Base-by-base conservation (phyloP, 2,113 vertebrate species). In the Petrocephalus microphthalmus region DNA sequence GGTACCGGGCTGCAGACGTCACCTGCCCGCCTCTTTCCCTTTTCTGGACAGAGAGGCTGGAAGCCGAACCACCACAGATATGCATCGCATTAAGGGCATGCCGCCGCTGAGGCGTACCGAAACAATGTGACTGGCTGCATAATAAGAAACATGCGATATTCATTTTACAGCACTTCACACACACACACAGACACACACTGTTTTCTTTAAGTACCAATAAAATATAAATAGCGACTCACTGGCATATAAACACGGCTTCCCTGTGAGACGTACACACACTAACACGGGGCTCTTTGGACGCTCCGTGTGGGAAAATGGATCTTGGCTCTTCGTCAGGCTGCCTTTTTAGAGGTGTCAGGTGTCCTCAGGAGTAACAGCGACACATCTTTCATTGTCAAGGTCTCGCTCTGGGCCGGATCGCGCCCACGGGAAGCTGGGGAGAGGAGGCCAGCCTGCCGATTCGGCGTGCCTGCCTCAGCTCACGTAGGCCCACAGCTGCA, bases 401-500 rank as follows among this genome's bases (percentile, higher is more conserved):
- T 91, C 91, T 64, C 42, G 2, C 82, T 47, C 49, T 89, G 89
- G 37, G 52, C 49, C 89, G 89, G 37, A 56, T 71, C 87, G 88
- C 89, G 83, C 29, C 29, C 15, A 2, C 3, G 42, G 87, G 85
- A 54, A 4, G 71, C 89, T 85, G 89, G 87, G 17, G 89, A 29
- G 45, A 6, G 90, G 90, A 7, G n/a, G 37, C 6, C 83, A 0
- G n/a, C 4, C 49, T 85, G 83, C 22, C 13, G 4, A 7, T 53
- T 10, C 49, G 19, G 88, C 11, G 92, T 94, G 92, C 94, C 93
- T 95, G 94, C 93, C 88, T 83, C 90, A 91, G 92, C 93, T 94
- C 94, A 95, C 94, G 94, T 95, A 94, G 91, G 90, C 94, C 91
- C 92, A 93, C 94, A 95, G 93, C 94, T 94, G 94, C 93, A 92